Percentiles rank a stretch among this genome's conserved stretches.
phyloP scores from a whole-genome alignment of 2,113 vertebrate genomes.

The Acrocephalus kingi region DNA sequence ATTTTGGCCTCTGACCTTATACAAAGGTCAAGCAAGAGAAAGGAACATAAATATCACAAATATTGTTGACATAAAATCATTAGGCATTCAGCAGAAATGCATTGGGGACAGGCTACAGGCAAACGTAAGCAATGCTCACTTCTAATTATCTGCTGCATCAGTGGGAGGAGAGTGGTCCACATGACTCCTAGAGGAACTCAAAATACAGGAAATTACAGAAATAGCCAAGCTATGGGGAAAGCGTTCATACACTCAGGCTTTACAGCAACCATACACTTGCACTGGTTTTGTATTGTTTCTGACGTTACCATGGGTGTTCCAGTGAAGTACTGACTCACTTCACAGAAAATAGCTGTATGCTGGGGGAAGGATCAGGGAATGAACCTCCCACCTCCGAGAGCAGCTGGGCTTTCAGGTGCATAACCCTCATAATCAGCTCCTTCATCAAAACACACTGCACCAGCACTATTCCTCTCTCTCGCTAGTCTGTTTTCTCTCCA shows the following conservation, averaged over 20 bases:
- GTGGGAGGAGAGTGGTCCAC: background rate
- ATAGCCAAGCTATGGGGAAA: background rate
- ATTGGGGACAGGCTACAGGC: fast-evolving
- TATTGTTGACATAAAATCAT: background rate
- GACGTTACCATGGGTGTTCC: fast-evolving
- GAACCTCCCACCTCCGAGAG: background rate
- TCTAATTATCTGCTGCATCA: background rate
- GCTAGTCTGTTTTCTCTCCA: background rate
- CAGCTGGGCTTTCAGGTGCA: background rate
- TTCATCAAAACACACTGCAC: background rate
- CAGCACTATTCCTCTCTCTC: too few species aligned
- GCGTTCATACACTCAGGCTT: fast-evolving
- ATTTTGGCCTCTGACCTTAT: background rate
- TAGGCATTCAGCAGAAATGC: background rate
- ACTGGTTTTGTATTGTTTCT: background rate
- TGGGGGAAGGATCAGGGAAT: background rate
- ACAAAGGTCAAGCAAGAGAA: background rate
- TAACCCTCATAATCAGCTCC: background rate
- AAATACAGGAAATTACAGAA: background rate
- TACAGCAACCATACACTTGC: background rate
- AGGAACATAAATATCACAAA: background rate
- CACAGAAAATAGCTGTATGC: background rate
- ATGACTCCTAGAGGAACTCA: background rate
- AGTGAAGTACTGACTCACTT: background rate
- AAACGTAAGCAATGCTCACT: background rate